phyloP scores from a whole-genome alignment of 2,888 invertebrate species.

The Orthosia cruda region DNA sequence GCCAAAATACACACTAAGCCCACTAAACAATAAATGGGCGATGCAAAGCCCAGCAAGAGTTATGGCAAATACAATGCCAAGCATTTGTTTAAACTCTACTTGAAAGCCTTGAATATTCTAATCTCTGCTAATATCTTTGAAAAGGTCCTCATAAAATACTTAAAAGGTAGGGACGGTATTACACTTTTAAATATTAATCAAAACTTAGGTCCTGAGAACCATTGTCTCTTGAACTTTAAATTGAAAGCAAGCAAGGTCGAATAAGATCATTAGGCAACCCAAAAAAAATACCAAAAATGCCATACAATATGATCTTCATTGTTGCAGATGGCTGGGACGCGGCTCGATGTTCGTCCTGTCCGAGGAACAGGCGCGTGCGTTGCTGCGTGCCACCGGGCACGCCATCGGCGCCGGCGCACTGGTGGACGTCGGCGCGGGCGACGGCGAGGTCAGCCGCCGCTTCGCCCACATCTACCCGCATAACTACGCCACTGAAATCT shows the following conservation, averaged over 20 bases:
- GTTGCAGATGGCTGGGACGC: constrained; percentile 94
- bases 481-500: constrained; percentile 98
- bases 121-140: too few species aligned
- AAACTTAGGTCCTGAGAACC: too few species aligned
- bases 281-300: too few species aligned
- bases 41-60: neutral
- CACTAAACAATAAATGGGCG: neutral
- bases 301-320: constrained; percentile 1
- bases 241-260: too few species aligned
- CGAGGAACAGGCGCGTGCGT: constrained; percentile 94
- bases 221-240: too few species aligned
- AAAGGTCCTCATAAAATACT: too few species aligned
- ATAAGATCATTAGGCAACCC: too few species aligned
- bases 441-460: constrained; percentile 97
- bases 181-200: too few species aligned
- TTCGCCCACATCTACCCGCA: constrained; percentile 94
- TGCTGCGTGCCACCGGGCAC: constrained; percentile 85
- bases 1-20: too few species aligned
- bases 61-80: neutral
- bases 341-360: constrained; percentile 99
- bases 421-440: constrained; percentile 98
- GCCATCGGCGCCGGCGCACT: constrained; percentile 82
- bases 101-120: neutral
- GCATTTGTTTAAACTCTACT: neutral
- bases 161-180: too few species aligned